Conservation (phyloP, 2,797 vertebrate species). For the Falco novaeseelandiae region DNA sequence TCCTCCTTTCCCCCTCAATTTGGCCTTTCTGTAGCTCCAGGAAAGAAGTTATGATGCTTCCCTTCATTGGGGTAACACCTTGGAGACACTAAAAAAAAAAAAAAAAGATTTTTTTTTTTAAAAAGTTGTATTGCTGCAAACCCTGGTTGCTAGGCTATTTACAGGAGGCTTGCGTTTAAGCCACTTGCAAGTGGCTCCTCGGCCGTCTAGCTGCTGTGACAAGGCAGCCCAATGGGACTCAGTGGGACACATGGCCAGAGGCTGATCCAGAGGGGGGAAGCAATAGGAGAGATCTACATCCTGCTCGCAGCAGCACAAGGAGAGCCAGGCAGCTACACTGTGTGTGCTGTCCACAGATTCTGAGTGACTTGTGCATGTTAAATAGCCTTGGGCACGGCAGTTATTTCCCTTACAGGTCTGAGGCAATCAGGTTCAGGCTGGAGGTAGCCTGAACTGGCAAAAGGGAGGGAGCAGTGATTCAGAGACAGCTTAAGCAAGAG, state of each 20-base stretch:
- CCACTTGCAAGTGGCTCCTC: not conserved
- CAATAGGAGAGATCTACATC: not conserved
- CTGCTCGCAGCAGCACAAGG: not conserved
- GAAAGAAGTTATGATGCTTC: not conserved
- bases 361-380: not conserved
- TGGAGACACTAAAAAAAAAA: not conserved
- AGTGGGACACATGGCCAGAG: accelerated
- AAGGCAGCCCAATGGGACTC: not conserved
- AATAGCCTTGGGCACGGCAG: not conserved
- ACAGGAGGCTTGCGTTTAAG: not conserved
- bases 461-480: not conserved
- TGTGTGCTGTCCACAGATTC: not conserved
- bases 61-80: not conserved
- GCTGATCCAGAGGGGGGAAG: not conserved
- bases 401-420: not conserved
- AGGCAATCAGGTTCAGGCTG: not conserved
- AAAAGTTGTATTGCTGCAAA: not conserved
- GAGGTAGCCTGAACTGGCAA: not conserved
- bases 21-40: not conserved
- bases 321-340: not conserved
- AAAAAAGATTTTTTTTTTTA: too few relatives aligned
- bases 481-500: not conserved
- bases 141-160: too few relatives aligned
- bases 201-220: not conserved
- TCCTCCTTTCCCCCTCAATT: not conserved